Conservation (phyloP, 2,797 vertebrate species). For the Nyctibius grandis region DNA sequence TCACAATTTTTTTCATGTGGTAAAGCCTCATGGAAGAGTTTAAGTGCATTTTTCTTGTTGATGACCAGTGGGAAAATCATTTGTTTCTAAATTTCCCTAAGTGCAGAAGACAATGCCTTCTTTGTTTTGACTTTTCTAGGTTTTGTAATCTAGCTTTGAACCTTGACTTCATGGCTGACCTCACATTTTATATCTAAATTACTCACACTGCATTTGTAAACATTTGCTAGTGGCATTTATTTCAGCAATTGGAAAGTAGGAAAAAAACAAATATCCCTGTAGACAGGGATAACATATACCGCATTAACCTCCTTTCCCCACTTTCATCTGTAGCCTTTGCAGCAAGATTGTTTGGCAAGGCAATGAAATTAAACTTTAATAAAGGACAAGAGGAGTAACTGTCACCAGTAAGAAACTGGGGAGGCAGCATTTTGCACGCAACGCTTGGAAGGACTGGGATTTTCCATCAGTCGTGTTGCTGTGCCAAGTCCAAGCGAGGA, state of each 20-base stretch:
- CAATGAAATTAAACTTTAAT: conserved; percentile 18
- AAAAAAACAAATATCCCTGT: neutral
- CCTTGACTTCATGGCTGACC: neutral
- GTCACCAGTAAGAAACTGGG: neutral
- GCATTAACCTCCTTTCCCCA: neutral
- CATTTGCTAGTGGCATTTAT: neutral
- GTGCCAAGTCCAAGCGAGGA: neutral
- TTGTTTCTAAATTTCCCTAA: neutral
- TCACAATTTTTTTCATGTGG: neutral
- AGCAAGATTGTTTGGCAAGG: neutral
- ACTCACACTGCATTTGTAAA: neutral
- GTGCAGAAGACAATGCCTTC: neutral
- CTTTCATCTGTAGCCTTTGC: neutral
- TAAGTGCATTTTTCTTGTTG: neutral
- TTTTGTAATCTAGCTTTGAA: neutral
- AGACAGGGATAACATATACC: neutral
- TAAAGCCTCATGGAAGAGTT: neutral
- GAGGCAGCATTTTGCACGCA: neutral
- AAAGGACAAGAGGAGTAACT: neutral
- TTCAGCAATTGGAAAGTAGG: neutral
- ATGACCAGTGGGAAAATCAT: neutral
- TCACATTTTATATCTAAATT: neutral
- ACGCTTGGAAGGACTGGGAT: neutral
- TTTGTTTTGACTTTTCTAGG: neutral
- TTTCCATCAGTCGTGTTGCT: neutral